phyloP scores from a whole-genome alignment of 2,797 vertebrate genomes.

The Falco rusticolus region DNA sequence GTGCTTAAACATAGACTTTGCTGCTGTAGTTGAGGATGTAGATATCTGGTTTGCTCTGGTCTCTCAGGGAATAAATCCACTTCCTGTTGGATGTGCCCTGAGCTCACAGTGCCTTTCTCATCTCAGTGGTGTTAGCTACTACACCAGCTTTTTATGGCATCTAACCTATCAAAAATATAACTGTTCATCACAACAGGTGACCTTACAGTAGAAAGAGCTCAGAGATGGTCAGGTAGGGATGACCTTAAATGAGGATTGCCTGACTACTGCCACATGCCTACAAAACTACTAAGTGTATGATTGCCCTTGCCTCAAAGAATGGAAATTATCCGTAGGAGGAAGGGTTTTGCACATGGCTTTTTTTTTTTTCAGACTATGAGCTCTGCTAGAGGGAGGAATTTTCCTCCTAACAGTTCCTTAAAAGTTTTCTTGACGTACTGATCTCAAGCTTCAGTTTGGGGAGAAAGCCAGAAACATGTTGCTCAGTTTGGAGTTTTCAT shows the following conservation, averaged over 20 bases:
- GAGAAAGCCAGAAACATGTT: background rate
- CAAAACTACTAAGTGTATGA: background rate
- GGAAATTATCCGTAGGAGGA: background rate
- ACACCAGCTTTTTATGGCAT: background rate
- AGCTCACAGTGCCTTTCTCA: background rate
- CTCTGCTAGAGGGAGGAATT: background rate
- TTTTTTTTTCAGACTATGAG: background rate
- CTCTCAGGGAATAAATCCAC: background rate
- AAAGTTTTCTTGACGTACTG: background rate
- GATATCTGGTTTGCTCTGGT: background rate
- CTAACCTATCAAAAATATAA: background rate
- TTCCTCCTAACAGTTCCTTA: background rate
- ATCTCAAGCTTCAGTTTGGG: background rate
- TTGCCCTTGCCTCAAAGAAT: background rate
- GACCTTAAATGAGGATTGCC: background rate
- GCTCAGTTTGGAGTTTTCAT: background rate
- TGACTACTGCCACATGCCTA: background rate
- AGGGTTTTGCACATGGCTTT: background rate
- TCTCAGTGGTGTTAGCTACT: background rate
- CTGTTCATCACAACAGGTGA: background rate
- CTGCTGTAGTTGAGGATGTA: background rate
- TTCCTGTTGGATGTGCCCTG: background rate
- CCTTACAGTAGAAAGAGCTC: background rate
- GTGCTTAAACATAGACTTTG: background rate
- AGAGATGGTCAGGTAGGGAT: background rate